Evolutionary conservation across 2,797 vertebrate genomes (phyloP).

Genomic region (Aldrovandia affinis): DNA sequence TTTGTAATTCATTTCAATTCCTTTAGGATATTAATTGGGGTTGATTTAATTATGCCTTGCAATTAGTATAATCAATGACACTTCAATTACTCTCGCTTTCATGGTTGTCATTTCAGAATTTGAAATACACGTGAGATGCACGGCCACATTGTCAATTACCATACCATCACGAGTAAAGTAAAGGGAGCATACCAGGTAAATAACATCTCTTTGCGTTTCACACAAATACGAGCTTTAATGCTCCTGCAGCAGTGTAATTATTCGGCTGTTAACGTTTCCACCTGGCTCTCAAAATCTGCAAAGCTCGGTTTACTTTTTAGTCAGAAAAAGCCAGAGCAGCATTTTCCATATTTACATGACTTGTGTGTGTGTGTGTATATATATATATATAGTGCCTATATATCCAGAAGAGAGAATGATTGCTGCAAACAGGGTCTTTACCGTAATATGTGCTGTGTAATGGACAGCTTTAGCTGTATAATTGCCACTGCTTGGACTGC

Average conservation of each 20-base stretch:
- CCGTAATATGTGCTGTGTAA: neutral
- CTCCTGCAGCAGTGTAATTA: neutral
- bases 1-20: slow-evolving; percentile 78
- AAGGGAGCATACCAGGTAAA: neutral
- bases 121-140: slow-evolving; percentile 68
- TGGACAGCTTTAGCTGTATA: slow-evolving; percentile 16
- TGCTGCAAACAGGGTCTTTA: slow-evolving; percentile 16
- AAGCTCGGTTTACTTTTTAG: neutral
- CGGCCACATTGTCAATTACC: slow-evolving; percentile 1
- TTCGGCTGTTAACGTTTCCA: neutral
- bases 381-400: neutral
- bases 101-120: slow-evolving; percentile 77
- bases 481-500: neutral
- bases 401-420: neutral
- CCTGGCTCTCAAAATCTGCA: neutral
- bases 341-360: neutral
- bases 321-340: neutral
- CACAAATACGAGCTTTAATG: neutral
- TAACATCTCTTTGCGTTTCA: neutral
- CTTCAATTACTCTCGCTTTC: slow-evolving; percentile 64
- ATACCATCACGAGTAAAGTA: slow-evolving; percentile 47
- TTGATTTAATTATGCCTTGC: slow-evolving; percentile 80
- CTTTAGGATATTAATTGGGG: slow-evolving; percentile 80
- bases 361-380: neutral
- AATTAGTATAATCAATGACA: slow-evolving; percentile 84